Percentiles rank a stretch among this genome's conserved stretches.
Conservation (phyloP, 1,140 invertebrate genomes). For the Bombus impatiens region DNA sequence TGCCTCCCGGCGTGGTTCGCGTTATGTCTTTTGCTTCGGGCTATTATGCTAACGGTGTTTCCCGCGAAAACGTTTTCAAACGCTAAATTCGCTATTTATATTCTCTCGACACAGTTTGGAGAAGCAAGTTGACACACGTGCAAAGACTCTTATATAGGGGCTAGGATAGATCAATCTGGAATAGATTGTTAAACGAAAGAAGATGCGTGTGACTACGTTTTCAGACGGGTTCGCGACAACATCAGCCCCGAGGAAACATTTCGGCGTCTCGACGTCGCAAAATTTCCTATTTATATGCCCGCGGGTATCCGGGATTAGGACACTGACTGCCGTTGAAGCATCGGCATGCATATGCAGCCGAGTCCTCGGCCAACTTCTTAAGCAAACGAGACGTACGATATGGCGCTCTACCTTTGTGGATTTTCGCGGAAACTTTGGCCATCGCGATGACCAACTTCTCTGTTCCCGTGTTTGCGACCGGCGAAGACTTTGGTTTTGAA, state of each 20-base stretch:
- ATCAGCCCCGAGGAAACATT: slow-evolving; percentile 27
- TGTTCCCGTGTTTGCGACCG: background rate
- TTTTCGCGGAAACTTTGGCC: slow-evolving; percentile 4
- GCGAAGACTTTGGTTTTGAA: background rate
- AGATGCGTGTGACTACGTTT: slow-evolving; percentile 19
- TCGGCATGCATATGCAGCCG: no score
- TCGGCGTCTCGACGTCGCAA: background rate
- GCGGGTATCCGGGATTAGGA: slow-evolving; percentile 33
- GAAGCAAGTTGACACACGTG: slow-evolving; percentile 42
- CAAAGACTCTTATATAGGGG: background rate
- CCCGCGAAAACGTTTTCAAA: slow-evolving; percentile 53
- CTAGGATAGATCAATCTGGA: slow-evolving; percentile 4
- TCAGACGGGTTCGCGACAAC: background rate
- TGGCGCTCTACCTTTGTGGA: background rate
- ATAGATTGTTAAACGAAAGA: slow-evolving; percentile 34
- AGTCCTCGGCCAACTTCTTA: background rate
- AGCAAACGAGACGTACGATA: background rate
- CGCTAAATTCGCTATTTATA: slow-evolving; percentile 74
- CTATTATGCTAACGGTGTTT: slow-evolving; percentile 69
- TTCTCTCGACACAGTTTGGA: slow-evolving; percentile 60
- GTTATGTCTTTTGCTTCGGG: slow-evolving; percentile 39
- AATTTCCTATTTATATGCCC: slow-evolving; percentile 56
- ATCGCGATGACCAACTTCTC: slow-evolving; percentile 6
- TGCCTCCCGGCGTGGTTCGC: slow-evolving; percentile 5
- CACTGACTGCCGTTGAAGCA: background rate